Conservation (phyloP, 2,888 invertebrate species). For the Chromoteleia sp. region DNA sequence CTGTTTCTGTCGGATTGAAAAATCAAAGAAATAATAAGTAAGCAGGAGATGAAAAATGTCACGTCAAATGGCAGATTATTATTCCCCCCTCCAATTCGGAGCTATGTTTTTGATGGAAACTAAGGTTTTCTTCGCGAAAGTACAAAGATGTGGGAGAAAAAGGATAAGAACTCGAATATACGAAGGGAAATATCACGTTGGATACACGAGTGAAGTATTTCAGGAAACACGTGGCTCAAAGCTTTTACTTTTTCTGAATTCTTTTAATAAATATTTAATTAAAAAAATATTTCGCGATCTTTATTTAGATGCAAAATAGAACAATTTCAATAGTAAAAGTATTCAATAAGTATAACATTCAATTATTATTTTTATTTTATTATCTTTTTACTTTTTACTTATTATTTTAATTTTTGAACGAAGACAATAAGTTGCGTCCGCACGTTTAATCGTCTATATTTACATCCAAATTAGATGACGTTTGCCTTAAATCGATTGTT, state of each 20-base stretch:
- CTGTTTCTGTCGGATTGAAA: constrained; percentile 10
- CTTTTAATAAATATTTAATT: too few relatives aligned
- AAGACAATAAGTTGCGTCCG: too few relatives aligned
- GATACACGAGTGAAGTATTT: neutral
- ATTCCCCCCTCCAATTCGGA: neutral
- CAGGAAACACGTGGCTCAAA: neutral
- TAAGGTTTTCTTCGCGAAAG: neutral
- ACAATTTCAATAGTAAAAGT: too few relatives aligned
- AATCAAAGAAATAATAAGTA: constrained; percentile 35
- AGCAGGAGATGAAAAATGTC: constrained; percentile 31
- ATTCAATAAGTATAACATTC: too few relatives aligned
- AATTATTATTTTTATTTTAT: too few relatives aligned
- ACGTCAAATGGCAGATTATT: constrained; percentile 29
- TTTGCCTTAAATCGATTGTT: too few relatives aligned
- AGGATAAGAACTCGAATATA: neutral
- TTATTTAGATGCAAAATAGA: too few relatives aligned
- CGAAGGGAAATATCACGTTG: neutral
- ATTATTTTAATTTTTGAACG: too few relatives aligned
- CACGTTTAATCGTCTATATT: too few relatives aligned
- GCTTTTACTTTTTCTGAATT: neutral
- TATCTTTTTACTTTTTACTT: too few relatives aligned
- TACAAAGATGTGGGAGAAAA: neutral
- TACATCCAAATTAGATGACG: too few relatives aligned
- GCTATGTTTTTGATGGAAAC: constrained; percentile 17
- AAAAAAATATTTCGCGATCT: too few relatives aligned